These are phyloP conservation scores for Nothobranchius furzeri DNA, from an alignment of 2,113 vertebrate genomes.

Conservation along the genomic window DNA sequence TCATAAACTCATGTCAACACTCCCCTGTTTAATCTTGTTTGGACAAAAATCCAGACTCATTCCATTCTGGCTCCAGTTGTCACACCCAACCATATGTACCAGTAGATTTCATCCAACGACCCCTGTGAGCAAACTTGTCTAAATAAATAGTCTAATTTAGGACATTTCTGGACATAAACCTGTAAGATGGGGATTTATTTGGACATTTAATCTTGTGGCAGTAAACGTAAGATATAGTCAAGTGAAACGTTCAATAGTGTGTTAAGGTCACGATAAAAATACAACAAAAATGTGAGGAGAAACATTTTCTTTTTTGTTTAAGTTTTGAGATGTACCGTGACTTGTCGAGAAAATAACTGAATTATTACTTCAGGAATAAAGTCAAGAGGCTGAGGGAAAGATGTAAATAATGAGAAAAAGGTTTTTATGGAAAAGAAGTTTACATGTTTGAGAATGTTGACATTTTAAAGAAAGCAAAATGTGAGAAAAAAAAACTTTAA, in stretches of 20 bases:
- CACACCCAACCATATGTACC: slow-evolving; percentile 28
- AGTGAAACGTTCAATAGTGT: background rate
- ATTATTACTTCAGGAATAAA: too few species aligned
- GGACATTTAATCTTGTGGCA: slow-evolving; percentile 13
- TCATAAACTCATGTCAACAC: slow-evolving; percentile 54
- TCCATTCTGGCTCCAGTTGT: slow-evolving; percentile 34
- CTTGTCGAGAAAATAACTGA: too few species aligned
- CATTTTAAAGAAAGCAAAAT: too few species aligned
- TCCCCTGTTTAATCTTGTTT: slow-evolving; percentile 60
- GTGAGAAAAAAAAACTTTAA: too few species aligned
- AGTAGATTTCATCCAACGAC: background rate
- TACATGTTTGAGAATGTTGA: too few species aligned
- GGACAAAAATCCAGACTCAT: slow-evolving; percentile 59
- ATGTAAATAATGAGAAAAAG: too few species aligned
- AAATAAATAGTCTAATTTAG: slow-evolving; percentile 43
- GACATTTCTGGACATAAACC: background rate
- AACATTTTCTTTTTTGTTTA: too few species aligned
- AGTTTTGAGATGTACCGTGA: too few species aligned
- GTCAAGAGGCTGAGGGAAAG: too few species aligned
- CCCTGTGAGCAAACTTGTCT: slow-evolving; percentile 14
- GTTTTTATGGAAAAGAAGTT: too few species aligned
- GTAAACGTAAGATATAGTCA: slow-evolving; percentile 30
- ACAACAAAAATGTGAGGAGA: too few species aligned
- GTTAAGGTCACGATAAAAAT: too few species aligned
- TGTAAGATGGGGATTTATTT: slow-evolving; percentile 7